Conservation (phyloP, 2,113 vertebrate species). For the Dromas ardeola region DNA sequence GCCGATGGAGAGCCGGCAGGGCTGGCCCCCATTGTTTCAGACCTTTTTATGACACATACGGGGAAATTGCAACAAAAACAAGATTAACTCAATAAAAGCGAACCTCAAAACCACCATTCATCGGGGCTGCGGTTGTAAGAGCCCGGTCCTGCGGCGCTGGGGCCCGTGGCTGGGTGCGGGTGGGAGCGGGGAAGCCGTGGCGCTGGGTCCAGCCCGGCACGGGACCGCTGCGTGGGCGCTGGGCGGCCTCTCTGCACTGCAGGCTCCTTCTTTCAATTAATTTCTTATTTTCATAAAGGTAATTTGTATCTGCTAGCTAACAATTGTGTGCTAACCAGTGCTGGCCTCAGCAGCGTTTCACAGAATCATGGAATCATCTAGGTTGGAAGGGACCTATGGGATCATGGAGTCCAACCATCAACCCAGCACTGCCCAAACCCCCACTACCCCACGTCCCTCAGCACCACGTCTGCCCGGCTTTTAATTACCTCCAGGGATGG, state of each 20-base stretch:
- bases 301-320: not conserved
- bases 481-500: not conserved
- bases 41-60: not conserved
- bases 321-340: not conserved
- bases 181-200: rapidly evolving
- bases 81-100: not conserved
- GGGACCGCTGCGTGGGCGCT: not conserved
- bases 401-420: not conserved
- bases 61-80: not conserved
- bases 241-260: no score
- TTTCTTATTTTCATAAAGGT: not conserved
- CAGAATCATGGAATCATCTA: not conserved
- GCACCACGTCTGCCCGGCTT: not conserved
- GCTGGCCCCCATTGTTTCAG: not conserved
- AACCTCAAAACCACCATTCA: not conserved
- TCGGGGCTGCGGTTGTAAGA: not conserved
- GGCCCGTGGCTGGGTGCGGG: not conserved
- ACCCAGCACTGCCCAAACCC: not conserved
- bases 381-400: not conserved
- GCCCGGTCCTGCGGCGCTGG: no score
- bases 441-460: not conserved
- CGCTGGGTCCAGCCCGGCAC: no score
- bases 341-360: not conserved
- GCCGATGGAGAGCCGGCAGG: not conserved
- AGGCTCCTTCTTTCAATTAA: not conserved